These are phyloP conservation scores for Aphrocallistes beatrix DNA, from an alignment of 37 sponge, comb jelly and placozoan species.

Conservation along the genomic window DNA sequence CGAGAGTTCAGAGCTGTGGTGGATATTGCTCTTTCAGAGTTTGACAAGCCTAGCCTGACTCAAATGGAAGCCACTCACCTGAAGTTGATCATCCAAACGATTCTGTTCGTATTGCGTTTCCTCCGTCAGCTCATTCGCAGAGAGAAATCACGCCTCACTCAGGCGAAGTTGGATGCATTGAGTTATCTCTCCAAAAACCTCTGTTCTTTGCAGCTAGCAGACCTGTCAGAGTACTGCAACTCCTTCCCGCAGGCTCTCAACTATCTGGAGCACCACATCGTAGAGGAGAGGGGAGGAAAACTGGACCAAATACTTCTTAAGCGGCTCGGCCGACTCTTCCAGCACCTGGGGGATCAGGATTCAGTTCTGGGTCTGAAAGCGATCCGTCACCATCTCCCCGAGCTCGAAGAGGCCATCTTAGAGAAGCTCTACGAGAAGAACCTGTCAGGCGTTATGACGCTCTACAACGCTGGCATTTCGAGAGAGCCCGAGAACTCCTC, in stretches of 20 bases:
- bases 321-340: not conserved
- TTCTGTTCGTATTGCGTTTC: not conserved
- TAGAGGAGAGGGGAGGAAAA: not conserved
- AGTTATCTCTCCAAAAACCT: not conserved
- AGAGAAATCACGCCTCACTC: not conserved
- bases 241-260: not conserved
- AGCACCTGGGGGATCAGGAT: not conserved
- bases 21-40: not conserved
- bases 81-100: not conserved
- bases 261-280: not conserved
- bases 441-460: not conserved
- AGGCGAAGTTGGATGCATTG: not conserved
- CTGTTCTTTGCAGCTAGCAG: not conserved
- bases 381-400: not conserved
- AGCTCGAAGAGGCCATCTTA: not conserved
- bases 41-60: not conserved
- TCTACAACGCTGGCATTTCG: not conserved
- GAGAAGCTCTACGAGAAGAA: not conserved
- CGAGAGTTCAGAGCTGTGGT: not conserved
- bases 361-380: not conserved
- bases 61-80: not conserved
- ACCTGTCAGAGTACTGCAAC: not conserved
- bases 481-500: not conserved
- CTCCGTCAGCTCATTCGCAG: not conserved
- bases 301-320: not conserved